Evolutionary conservation across 2,797 vertebrate genomes (phyloP), one percentile per base, ranked within the genome.

Genomic region (Takifugu ocellatus): DNA sequence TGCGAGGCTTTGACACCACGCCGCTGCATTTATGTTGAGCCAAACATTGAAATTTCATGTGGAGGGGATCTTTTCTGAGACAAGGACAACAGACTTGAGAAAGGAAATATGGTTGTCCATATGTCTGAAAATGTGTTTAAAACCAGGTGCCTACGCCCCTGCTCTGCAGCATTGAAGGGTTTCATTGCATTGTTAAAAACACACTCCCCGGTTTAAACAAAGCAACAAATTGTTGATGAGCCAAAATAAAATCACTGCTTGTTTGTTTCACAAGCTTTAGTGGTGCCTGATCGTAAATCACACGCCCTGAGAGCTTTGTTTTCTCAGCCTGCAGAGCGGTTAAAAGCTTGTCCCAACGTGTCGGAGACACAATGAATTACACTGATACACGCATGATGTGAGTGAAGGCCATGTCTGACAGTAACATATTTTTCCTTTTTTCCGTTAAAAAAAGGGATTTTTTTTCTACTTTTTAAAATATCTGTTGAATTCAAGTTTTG

Each of bases 1-100:
- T 80, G 43, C 56, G 51, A 75, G 70, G 60, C 27, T 6, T 2
- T 31, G 14, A 54, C 56, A 52, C 48, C 16, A 21, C 44, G 58
- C 78, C 73, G 63, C 69, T 81, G 71, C 77, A 61, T 84, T 79
- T 77, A 65, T 76, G 39, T 75, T 66, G 27, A 61, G 43, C 70
- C 27, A 15, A 55, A 31, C 42, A 25, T 56, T 49, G 47, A 58
- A 73, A 78, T 87, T 81, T 81, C 63, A 58, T 42, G 25, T 54
- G 62, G 33, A 74, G 33, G 46, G 77, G 62, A 59, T 52, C 47
- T 25, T 54, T 66, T 71, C 73, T 47, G 49, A 33, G 45, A 43
- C 24, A 46, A 29, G 6, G 44, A 54, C 31, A 33, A 33, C 31
- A 9, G 12, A 39, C 14, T 39, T 39, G 36, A 7, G 10, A 44